Base-by-base conservation (phyloP, 1,140 invertebrate genomes). In the Hermetia illucens region DNA sequence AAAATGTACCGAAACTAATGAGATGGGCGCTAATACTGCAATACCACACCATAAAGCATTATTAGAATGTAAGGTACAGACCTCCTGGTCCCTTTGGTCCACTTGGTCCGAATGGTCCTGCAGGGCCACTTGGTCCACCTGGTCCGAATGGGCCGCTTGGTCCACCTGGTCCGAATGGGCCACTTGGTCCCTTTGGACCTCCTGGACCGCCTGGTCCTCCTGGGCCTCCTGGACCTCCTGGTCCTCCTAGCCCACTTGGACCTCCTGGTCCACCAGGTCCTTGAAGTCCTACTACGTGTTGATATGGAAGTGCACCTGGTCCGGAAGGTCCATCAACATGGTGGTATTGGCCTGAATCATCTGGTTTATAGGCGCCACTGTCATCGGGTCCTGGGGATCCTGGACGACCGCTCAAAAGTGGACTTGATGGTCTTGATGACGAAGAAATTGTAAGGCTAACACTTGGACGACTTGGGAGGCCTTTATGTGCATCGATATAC, bases 271-370 rank as follows among this genome's bases (percentile, higher is more conserved):
- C 22, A 12, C 39, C 34, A 4, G 41, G 41, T 22, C 20, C 18
- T 17, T 13, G 8, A 9, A 13, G 24, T 9, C 24, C 24, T 27
- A n/a, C 45, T 25, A 58, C 24, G 32, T 65, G 63, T 27, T 64
- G 50, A 50, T 68, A 68, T 41, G 61, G 60, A 31, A 63, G 65
- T 16, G 64, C 65, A 29, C 64, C 63, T 31, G 55, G 54, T 40
- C 67, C 65, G n/a, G n/a, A n/a, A 17, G 30, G 49, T 38, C 40
- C 49, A 40, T 58, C 57, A 15, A 56, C 48, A 43, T 63, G 69
- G 10, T 55, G 64, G 52, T 69, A 69, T 55, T 59, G 61, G 31
- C 67, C 62, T 43, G 68, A 64, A 51, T 66, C 62, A 34, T 65
- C 63, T 9, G 64, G 68, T 45, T 63, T 44, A 48, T 70, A 69